Conservation (phyloP, 1,140 invertebrate genomes). For the Cherax destructor region DNA sequence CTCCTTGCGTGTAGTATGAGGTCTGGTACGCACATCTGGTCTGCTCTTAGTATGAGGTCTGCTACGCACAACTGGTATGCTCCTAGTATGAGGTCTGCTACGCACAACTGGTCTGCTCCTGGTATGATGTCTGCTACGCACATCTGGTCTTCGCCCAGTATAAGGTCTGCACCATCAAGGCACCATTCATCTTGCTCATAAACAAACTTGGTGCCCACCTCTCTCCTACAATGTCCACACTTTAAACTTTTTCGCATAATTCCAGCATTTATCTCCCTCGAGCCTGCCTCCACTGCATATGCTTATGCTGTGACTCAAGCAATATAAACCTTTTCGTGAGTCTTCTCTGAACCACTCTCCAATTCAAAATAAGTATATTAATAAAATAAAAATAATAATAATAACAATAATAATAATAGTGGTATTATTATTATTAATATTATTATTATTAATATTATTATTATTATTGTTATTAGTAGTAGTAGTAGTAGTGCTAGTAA, state of each 20-base stretch:
- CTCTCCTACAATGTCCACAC: background rate
- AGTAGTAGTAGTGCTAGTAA: background rate
- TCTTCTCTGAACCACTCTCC: background rate
- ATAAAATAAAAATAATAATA: no score
- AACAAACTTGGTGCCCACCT: no score
- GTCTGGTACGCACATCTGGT: no score
- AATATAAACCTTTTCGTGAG: background rate
- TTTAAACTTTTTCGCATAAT: slow-evolving; percentile 6
- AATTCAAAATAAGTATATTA: background rate
- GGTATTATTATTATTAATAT: background rate
- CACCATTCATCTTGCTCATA: no score
- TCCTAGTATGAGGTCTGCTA: no score
- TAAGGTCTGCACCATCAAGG: background rate
- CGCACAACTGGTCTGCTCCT: no score
- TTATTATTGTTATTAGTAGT: background rate
- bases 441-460: background rate
- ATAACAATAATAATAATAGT: no score
- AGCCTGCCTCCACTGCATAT: background rate
- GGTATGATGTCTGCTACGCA: background rate
- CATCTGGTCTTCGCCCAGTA: background rate
- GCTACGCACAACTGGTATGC: no score
- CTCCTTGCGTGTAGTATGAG: no score
- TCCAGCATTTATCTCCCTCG: background rate
- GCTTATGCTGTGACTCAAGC: background rate
- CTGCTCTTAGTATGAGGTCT: no score